These are phyloP conservation scores for Petrosia ficiformis DNA, from an alignment of 37 sponge, comb jelly and placozoan genomes.

Conservation along the genomic window DNA sequence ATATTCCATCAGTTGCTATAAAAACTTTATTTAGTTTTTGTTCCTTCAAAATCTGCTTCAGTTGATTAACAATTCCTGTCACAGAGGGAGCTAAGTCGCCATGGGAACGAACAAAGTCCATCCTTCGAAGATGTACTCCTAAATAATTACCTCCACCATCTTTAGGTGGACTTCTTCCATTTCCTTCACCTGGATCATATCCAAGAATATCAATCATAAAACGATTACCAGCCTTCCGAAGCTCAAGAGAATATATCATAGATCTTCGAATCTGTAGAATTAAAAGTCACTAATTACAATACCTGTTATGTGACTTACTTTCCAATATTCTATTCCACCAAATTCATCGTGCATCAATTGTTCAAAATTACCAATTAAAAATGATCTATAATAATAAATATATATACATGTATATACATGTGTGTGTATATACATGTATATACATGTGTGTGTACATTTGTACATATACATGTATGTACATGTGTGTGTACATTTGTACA, in stretches of 20 bases:
- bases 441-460: no score
- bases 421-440: no score
- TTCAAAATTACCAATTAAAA: constrained; percentile 71
- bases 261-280: constrained; percentile 60
- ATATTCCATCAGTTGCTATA: constrained; percentile 72
- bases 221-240: constrained; percentile 56
- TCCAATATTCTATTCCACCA: constrained; percentile 77
- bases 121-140: constrained; percentile 77
- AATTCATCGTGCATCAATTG: constrained; percentile 67
- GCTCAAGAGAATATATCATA: constrained; percentile 83
- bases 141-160: constrained; percentile 78
- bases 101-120: constrained; percentile 50
- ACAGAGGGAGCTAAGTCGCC: constrained; percentile 68
- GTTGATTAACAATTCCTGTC: constrained; percentile 69
- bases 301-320: constrained; percentile 33
- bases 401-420: no score
- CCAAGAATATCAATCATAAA: constrained; percentile 63
- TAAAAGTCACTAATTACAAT: background rate
- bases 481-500: no score
- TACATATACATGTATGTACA: no score
- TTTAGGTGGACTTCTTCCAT: constrained; percentile 33
- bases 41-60: constrained; percentile 51
- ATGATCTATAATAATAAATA: constrained; percentile 30
- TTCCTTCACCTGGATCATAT: constrained; percentile 48
- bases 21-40: constrained; percentile 64